phyloP scores from a whole-genome alignment of 92 coral and sea anemone species.

The Actinernus sp. region DNA sequence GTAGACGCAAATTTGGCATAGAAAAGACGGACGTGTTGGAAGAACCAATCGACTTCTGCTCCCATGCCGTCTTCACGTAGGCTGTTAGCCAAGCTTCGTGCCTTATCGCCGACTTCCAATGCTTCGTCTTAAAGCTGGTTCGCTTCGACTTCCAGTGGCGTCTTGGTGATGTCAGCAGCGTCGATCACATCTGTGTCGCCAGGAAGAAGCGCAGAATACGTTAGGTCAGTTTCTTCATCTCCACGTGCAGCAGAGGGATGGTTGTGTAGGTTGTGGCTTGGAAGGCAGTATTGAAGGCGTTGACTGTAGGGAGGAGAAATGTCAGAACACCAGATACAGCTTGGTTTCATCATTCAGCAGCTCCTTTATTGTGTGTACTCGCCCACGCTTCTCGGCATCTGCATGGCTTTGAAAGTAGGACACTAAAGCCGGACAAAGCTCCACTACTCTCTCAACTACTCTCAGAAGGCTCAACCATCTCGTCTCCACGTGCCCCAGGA shows the following conservation, averaged over 20 bases:
- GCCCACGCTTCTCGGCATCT: not conserved
- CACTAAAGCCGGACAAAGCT: conserved; percentile 3
- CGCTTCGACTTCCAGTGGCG: too few relatives aligned
- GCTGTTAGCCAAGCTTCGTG: too few relatives aligned
- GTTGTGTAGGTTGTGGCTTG: not conserved
- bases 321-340: not conserved
- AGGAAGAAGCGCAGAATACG: not conserved
- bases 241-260: conserved; percentile 9
- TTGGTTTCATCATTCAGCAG: too few relatives aligned
- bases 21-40: too few relatives aligned
- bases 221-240: not conserved
- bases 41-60: conserved; percentile 5
- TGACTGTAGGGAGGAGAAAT: conserved; percentile 2
- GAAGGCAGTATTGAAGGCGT: conserved; percentile 5
- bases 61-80: not conserved
- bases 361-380: not conserved
- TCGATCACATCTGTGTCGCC: too few relatives aligned
- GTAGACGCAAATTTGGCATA: too few relatives aligned
- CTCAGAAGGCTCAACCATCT: too few relatives aligned
- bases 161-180: too few relatives aligned
- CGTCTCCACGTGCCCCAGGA: too few relatives aligned
- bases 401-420: too few relatives aligned
- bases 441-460: conserved; percentile 3
- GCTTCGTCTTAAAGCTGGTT: too few relatives aligned
- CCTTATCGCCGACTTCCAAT: too few relatives aligned